Percentiles rank a stretch among this genome's conserved stretches.
Evolutionary conservation across 2,113 vertebrate genomes (phyloP).

Genomic region (Atractosteus spatula): DNA sequence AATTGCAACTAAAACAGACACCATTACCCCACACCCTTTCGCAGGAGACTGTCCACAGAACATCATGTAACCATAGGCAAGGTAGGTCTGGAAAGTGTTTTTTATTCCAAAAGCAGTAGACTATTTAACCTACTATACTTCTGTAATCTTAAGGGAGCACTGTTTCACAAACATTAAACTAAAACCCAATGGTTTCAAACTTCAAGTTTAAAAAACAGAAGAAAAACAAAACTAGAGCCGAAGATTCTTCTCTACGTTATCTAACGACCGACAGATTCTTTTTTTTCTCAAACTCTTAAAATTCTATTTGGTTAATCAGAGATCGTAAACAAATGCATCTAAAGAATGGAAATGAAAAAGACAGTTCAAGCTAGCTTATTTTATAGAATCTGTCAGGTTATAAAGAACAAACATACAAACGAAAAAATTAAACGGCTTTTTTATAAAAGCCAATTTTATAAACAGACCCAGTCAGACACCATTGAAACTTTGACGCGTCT

Average conservation of each 20-base stretch:
- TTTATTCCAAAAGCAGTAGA: conserved; percentile 12
- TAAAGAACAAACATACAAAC: conserved; percentile 55
- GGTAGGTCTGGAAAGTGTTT: conserved; percentile 13
- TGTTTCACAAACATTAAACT: conserved; percentile 41
- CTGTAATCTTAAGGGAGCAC: conserved; percentile 56
- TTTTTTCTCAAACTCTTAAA: conserved; percentile 42
- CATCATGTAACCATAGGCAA: not conserved
- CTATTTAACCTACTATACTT: conserved; percentile 9
- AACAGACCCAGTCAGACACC: conserved; percentile 44
- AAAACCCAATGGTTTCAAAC: conserved; percentile 45
- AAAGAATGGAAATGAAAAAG: conserved; percentile 57
- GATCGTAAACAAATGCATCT: conserved; percentile 69
- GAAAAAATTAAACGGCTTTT: conserved; percentile 45
- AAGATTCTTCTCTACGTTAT: conserved; percentile 38
- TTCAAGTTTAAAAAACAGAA: conserved; percentile 65
- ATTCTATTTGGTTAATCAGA: conserved; percentile 71
- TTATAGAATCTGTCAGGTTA: conserved; percentile 65
- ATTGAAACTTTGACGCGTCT: conserved; percentile 47
- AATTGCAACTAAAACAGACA: no score
- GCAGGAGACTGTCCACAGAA: not conserved
- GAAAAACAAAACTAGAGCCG: conserved; percentile 46
- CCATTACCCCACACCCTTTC: not conserved
- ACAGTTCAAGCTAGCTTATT: conserved; percentile 67
- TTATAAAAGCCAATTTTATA: conserved; percentile 41
- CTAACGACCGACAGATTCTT: conserved; percentile 41